phyloP scores from a whole-genome alignment of 2,888 invertebrate species.

The Antheraea assamensis region DNA sequence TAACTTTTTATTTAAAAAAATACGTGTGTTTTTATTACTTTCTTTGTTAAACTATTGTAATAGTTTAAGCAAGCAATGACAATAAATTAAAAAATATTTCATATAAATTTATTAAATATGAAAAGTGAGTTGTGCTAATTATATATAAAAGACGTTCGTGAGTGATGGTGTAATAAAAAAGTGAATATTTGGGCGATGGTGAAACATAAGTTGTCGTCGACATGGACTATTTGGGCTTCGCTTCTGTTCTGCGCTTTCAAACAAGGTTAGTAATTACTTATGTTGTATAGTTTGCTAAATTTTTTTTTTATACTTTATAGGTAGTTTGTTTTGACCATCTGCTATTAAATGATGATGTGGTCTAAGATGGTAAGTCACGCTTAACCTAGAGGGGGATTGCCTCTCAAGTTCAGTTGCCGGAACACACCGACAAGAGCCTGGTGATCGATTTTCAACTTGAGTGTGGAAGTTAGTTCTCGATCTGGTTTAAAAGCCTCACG shows the following conservation, averaged over 20 bases:
- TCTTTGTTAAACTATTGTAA: neutral
- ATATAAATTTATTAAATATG: slow-evolving; percentile 27
- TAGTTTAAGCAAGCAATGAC: slow-evolving; percentile 28
- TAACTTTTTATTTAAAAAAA: neutral
- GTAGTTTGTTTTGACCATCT: no score
- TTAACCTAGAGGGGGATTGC: no score
- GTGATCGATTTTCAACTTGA: no score
- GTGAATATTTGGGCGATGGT: slow-evolving; percentile 59
- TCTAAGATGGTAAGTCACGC: no score
- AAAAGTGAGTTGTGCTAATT: slow-evolving; percentile 42
- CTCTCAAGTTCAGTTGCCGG: no score
- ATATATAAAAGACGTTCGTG: slow-evolving; percentile 33
- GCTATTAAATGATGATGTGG: no score
- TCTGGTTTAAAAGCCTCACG: no score
- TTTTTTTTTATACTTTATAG: no score
- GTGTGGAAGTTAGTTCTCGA: no score
- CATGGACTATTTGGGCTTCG: slow-evolving; percentile 52
- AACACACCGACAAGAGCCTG: no score
- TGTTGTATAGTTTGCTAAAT: no score
- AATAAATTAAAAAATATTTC: slow-evolving; percentile 34
- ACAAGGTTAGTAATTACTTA: slow-evolving; percentile 49
- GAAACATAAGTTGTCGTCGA: slow-evolving; percentile 45
- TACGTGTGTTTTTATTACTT: neutral
- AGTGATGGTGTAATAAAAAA: slow-evolving; percentile 54
- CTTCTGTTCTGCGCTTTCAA: slow-evolving; percentile 51